Evolutionary conservation across 2,113 vertebrate species (phyloP).

Genomic region (Nematolebias whitei): DNA sequence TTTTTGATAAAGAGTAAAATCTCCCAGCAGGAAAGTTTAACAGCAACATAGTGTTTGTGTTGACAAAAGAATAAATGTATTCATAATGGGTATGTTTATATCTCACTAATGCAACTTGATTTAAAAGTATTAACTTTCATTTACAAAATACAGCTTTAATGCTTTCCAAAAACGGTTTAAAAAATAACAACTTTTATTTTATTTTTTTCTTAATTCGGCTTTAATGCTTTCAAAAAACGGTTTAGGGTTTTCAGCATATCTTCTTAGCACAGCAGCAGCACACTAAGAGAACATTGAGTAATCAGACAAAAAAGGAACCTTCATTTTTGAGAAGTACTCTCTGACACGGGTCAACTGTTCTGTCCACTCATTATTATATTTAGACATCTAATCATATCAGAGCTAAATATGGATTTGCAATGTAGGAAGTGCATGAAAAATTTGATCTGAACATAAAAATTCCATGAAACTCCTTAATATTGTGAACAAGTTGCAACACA

Average conservation of each 20-base stretch:
- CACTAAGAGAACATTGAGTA: not conserved
- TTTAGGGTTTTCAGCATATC: not conserved
- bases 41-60: not conserved
- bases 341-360: conserved; percentile 17
- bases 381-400: conserved; percentile 1
- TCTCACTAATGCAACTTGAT: too few relatives aligned
- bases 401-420: not conserved
- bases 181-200: too few relatives aligned
- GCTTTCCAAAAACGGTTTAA: not conserved
- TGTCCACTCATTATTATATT: not conserved
- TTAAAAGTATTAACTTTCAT: too few relatives aligned
- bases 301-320: conserved; percentile 14
- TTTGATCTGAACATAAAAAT: not conserved
- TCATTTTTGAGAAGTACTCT: not conserved
- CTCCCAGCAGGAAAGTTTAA: too few relatives aligned
- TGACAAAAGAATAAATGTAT: too few relatives aligned
- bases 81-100: too few relatives aligned
- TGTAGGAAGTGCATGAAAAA: not conserved
- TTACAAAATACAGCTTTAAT: too few relatives aligned
- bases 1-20: too few relatives aligned
- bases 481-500: too few relatives aligned
- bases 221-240: not conserved
- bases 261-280: not conserved
- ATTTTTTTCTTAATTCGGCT: too few relatives aligned
- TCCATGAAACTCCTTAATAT: too few relatives aligned